Evolutionary conservation across 2,113 vertebrate species (phyloP).

Genomic region (Eretmochelys imbricata): DNA sequence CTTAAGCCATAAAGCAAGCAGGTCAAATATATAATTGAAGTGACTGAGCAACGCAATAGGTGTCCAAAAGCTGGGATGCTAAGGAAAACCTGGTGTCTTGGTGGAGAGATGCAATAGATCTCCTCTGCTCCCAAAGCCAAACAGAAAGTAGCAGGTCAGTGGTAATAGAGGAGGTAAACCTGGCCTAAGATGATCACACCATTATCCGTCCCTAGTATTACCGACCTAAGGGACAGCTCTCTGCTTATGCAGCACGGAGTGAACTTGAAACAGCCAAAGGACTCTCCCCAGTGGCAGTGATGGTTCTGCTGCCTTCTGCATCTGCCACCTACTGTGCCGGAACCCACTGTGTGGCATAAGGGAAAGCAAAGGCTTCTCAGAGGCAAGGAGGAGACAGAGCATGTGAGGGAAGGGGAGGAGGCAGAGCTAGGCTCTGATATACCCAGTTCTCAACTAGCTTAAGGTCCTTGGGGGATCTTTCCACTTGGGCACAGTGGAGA

Average conservation of each 20-base stretch:
- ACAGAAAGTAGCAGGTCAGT: not conserved
- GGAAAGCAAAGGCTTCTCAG: not conserved
- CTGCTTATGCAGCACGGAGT: rapidly evolving
- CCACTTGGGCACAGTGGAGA: not conserved
- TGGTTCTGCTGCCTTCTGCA: not conserved
- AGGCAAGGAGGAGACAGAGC: not conserved
- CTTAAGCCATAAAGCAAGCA: not conserved
- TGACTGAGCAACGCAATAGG: rapidly evolving
- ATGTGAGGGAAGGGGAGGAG: not conserved
- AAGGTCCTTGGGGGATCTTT: not conserved
- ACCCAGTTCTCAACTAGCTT: no score
- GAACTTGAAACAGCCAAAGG: not conserved
- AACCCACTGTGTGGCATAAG: not conserved
- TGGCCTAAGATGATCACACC: not conserved
- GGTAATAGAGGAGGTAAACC: rapidly evolving
- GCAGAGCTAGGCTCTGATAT: no score
- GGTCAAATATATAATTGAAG: not conserved
- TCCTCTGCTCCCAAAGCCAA: not conserved
- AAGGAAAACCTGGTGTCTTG: not conserved
- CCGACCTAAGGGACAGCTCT: rapidly evolving
- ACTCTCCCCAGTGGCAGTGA: not conserved
- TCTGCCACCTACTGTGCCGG: rapidly evolving
- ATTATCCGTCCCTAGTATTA: rapidly evolving
- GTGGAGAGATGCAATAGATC: no score
- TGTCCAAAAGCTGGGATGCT: rapidly evolving